These are phyloP conservation scores for Hormiphora californensis DNA, from an alignment of 37 sponge, comb jelly and placozoan genomes.

Conservation along the genomic window DNA sequence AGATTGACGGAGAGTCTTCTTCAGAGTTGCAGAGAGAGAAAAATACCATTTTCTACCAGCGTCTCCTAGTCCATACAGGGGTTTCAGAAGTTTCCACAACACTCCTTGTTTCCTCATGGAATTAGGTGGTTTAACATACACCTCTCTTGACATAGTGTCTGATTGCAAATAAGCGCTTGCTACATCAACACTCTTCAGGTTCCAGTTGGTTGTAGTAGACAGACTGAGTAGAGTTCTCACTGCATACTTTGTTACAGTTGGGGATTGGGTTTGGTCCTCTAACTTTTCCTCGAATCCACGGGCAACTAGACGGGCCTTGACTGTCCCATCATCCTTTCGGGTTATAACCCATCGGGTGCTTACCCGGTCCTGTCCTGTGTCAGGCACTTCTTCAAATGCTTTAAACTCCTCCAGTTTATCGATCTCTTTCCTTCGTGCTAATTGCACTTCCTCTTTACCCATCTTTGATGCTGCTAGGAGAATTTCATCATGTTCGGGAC, in stretches of 20 bases:
- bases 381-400: not conserved
- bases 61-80: constrained; percentile 32
- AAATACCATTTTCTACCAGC: constrained; percentile 13
- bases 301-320: constrained; percentile 1
- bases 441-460: too few relatives aligned
- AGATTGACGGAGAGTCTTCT: not conserved
- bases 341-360: constrained; percentile 12
- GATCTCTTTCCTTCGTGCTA: too few relatives aligned
- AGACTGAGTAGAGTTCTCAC: not conserved
- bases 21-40: not conserved
- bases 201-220: not conserved
- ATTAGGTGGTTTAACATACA: constrained; percentile 13
- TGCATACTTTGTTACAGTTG: not conserved
- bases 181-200: not conserved
- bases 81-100: constrained; percentile 5
- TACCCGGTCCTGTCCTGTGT: not conserved
- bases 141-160: not conserved
- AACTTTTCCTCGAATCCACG: constrained; percentile 9
- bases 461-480: too few relatives aligned
- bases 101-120: constrained; percentile 12
- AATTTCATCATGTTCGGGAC: too few relatives aligned
- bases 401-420: not conserved
- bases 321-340: not conserved
- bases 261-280: not conserved
- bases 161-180: not conserved